phyloP scores from a whole-genome alignment of 2,888 invertebrate genomes.

The Tenthredo notha region DNA sequence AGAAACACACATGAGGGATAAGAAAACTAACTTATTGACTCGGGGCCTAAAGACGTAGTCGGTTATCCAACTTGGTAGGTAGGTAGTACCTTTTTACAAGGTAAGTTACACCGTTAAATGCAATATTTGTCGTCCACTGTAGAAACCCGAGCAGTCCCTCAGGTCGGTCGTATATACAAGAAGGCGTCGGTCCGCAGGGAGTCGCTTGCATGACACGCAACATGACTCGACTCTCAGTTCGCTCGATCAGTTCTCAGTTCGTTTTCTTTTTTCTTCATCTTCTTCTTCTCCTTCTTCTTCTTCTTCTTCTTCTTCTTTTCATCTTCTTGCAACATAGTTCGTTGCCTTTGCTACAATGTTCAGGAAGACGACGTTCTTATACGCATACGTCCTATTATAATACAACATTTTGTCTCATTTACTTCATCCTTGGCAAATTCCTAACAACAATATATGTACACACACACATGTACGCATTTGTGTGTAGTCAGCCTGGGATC shows the following conservation, averaged over 20 bases:
- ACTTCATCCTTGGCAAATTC: neutral
- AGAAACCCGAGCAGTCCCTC: constrained; percentile 46
- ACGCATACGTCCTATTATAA: neutral
- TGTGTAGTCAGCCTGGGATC: neutral
- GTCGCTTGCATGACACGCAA: constrained; percentile 48
- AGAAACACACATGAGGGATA: constrained; percentile 10
- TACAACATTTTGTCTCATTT: neutral
- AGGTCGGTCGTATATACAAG: constrained; percentile 32
- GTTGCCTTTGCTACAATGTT: constrained; percentile 2
- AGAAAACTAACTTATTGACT: constrained; percentile 29
- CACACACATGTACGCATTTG: too few relatives aligned
- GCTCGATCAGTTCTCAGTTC: constrained; percentile 40
- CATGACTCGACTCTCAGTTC: constrained; percentile 48
- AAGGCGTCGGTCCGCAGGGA: constrained; percentile 50
- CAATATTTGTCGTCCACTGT: constrained; percentile 44
- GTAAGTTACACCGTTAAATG: constrained; percentile 47
- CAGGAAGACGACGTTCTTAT: neutral
- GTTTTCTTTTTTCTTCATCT: neutral
- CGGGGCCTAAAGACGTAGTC: neutral
- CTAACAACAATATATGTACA: neutral
- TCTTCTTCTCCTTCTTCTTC: too few relatives aligned
- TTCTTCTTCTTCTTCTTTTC: neutral
- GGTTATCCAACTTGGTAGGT: constrained; percentile 28
- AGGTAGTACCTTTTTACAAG: constrained; percentile 32
- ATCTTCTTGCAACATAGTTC: constrained; percentile 37